A percentile compares a stretch with the other conserved stretches of the same genome.
phyloP scores from a whole-genome alignment of 2,797 vertebrate genomes.

The Urosaurus nigricauda region DNA sequence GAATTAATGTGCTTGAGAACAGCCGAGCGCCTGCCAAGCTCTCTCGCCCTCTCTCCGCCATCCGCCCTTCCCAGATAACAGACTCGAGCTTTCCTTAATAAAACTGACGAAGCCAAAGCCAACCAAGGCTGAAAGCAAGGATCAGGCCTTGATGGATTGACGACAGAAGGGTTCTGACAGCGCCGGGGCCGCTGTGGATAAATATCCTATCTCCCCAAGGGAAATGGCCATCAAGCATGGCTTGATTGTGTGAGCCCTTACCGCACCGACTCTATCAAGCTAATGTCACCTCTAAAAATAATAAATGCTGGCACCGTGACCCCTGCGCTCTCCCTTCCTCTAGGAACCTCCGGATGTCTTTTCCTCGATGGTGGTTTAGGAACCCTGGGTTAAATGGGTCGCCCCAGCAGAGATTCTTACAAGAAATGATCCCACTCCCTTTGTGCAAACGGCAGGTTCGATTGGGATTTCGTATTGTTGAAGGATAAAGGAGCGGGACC shows the following conservation, averaged over 20 bases:
- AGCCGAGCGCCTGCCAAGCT: constrained; percentile 43
- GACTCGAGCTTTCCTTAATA: constrained; percentile 33
- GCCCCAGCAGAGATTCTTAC: constrained; percentile 9
- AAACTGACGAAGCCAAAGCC: background rate
- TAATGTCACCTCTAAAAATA: background rate
- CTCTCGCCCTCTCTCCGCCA: background rate
- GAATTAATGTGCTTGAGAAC: constrained; percentile 59
- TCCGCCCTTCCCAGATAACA: constrained; percentile 44
- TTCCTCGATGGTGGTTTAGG: fast-evolving
- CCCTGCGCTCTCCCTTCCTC: background rate
- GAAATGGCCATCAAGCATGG: constrained; percentile 1
- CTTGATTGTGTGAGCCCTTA: fast-evolving
- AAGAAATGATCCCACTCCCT: background rate
- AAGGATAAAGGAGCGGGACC: too few relatives aligned
- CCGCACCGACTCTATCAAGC: constrained; percentile 1
- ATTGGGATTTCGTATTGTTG: background rate
- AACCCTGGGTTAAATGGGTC: background rate
- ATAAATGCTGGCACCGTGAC: fast-evolving
- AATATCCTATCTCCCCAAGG: background rate
- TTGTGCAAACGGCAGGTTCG: background rate
- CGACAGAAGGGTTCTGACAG: constrained; percentile 15
- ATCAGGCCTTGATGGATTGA: constrained; percentile 11
- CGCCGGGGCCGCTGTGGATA: background rate
- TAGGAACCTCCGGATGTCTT: background rate
- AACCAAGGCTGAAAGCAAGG: background rate